Evolutionary conservation across 2,113 vertebrate species (phyloP), one percentile per base, ranked within the genome.

Genomic region (Ceratotherium simum): DNA sequence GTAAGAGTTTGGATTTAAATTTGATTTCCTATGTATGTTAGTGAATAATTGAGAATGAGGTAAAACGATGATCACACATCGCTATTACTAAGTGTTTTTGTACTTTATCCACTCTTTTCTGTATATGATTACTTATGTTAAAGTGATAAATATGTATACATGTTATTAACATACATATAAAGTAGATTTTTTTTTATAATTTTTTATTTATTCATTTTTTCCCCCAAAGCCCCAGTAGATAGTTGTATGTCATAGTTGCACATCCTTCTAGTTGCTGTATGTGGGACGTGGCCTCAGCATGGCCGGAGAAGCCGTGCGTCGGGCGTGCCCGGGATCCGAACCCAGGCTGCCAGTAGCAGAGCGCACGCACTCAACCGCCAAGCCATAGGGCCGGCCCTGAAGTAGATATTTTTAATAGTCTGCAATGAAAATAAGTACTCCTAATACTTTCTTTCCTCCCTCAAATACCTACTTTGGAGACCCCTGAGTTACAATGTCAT

Each of bases 1-100:
- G 17, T 36, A 56, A 70, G 16, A 92, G 14, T 84, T 82, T 76
- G 73, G 36, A 60, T 88, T 97, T 95, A 33, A 79, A 83, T 85
- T 93, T 67, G 27, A 90, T 84, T 96, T 86, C 16, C 25, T 76
- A 4, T 64, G 8, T 39, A 31, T 65, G 6, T 21, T 56, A 81
- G 17, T 48, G 21, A 81, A 81, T 88, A 80, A 96, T 48, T 70
- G 36, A 62, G 54, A 97, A 86, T 75, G 25, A 67, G 14, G n/a
- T 75, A 14, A 73, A 65, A 14, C 4, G 86, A 3, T 29, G 11
- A 39, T 88, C 65, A 96, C 20, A 64, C 33, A 83, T 69, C 54
- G 82, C 18, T 94, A n/a, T 56, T 60, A 84, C 29, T 54, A 90
- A 94, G 6, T 70, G 2, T 72, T 89, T 95, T 75, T 73, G 6